A percentile compares a stretch with the other conserved stretches of the same genome.
Evolutionary conservation across 2,113 vertebrate species (phyloP).

Genomic region (Melanocharis versteri): DNA sequence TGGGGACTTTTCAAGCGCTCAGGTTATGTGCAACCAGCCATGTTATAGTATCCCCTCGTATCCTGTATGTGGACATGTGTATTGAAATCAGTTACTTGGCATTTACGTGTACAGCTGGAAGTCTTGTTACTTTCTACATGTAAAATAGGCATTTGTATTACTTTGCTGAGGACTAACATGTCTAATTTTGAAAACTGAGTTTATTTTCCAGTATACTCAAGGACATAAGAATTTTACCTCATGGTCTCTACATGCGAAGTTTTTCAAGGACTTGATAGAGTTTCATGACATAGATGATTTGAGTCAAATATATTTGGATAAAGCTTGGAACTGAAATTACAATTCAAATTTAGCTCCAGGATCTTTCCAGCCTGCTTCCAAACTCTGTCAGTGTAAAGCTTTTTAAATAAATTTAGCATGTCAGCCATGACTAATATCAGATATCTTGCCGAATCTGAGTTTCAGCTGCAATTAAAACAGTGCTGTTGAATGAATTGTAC

Average conservation of each 20-base stretch:
- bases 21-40: not conserved
- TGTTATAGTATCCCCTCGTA: not conserved
- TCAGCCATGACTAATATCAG: not conserved
- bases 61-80: not conserved
- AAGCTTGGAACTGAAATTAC: not conserved
- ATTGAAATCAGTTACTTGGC: not conserved
- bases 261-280: not conserved
- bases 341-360: slow-evolving; percentile 16
- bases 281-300: not conserved
- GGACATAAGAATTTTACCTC: not conserved
- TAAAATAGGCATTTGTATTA: not conserved
- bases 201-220: not conserved
- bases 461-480: not conserved
- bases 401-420: not conserved
- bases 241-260: not conserved
- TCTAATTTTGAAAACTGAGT: not conserved
- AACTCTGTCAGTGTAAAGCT: not conserved
- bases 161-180: not conserved
- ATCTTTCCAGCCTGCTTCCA: slow-evolving; percentile 19
- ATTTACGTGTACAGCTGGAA: not conserved
- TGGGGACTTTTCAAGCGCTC: not conserved
- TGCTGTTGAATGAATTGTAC: not conserved
- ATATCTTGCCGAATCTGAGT: not conserved
- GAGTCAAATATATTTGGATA: not conserved
- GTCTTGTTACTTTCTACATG: not conserved